Percentiles rank a stretch among this genome's conserved stretches.
phyloP scores from a whole-genome alignment of 2,797 vertebrate genomes.

The Alfaro cultratus region DNA sequence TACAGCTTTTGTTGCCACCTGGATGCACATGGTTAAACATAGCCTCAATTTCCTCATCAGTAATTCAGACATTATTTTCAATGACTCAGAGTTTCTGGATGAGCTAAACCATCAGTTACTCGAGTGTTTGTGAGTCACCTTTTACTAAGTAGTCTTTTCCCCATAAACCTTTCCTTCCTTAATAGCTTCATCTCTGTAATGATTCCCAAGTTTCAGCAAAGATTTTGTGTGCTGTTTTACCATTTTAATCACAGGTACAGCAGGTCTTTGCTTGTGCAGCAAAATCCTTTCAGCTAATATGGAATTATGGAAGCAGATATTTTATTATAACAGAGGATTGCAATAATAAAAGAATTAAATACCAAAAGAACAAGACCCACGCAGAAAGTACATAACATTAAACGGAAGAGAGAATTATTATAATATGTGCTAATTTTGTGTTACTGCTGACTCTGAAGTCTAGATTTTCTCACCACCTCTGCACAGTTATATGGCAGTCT shows the following conservation, averaged over 20 bases:
- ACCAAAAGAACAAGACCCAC: conserved; percentile 12
- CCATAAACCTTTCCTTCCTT: conserved; percentile 37
- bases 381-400: conserved; percentile 36
- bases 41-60: background rate
- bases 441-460: conserved; percentile 51
- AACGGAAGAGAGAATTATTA: conserved; percentile 58
- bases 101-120: conserved; percentile 26
- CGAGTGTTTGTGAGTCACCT: conserved; percentile 38
- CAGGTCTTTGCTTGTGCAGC: conserved; percentile 24
- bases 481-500: conserved; percentile 19
- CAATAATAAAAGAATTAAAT: conserved; percentile 19
- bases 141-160: conserved; percentile 18
- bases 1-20: conserved; percentile 14
- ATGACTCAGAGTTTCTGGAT: conserved; percentile 34
- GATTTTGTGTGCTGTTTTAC: conserved; percentile 21
- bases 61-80: conserved; percentile 31
- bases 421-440: conserved; percentile 66
- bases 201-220: conserved; percentile 25
- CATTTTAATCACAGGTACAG: conserved; percentile 24
- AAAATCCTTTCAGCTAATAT: conserved; percentile 28
- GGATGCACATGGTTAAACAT: conserved; percentile 25
- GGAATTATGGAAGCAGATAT: conserved; percentile 29
- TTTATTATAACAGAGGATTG: conserved; percentile 16
- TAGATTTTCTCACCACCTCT: conserved; percentile 35
- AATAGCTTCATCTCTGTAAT: conserved; percentile 11